These are phyloP conservation scores for Archilochus colubris DNA, from an alignment of 2,113 vertebrate genomes.

Conservation along the genomic window DNA sequence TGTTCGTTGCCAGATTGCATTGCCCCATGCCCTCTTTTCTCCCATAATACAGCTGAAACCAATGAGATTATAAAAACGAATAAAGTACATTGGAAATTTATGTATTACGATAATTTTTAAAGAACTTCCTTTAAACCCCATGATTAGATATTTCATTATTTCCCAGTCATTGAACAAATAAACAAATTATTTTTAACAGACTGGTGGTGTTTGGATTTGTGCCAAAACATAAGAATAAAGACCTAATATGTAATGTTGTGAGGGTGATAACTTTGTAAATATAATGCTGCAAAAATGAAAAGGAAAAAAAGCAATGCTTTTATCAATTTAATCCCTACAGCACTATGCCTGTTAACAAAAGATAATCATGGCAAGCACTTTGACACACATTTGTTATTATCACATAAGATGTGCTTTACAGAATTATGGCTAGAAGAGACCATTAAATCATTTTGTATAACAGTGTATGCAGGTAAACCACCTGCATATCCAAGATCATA, in stretches of 20 bases:
- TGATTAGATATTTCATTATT: not conserved
- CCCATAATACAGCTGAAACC: not conserved
- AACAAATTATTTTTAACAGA: not conserved
- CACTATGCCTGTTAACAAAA: not conserved
- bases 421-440: conserved; percentile 9
- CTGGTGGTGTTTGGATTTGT: not conserved
- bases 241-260: not conserved
- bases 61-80: not conserved
- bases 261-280: not conserved
- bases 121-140: not conserved
- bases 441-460: conserved; percentile 34
- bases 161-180: not conserved
- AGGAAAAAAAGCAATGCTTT: not conserved
- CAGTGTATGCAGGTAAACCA: not conserved
- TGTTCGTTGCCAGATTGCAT: not conserved
- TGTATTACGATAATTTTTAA: not conserved
- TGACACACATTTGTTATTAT: not conserved
- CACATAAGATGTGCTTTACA: not conserved
- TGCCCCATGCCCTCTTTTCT: not conserved
- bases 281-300: not conserved
- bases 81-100: not conserved
- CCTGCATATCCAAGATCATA: conserved; percentile 4
- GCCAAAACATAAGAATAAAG: conserved; percentile 17
- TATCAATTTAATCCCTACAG: not conserved
- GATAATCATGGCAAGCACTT: not conserved